phyloP scores from a whole-genome alignment of 2,113 vertebrate genomes.

The Sturnus vulgaris region DNA sequence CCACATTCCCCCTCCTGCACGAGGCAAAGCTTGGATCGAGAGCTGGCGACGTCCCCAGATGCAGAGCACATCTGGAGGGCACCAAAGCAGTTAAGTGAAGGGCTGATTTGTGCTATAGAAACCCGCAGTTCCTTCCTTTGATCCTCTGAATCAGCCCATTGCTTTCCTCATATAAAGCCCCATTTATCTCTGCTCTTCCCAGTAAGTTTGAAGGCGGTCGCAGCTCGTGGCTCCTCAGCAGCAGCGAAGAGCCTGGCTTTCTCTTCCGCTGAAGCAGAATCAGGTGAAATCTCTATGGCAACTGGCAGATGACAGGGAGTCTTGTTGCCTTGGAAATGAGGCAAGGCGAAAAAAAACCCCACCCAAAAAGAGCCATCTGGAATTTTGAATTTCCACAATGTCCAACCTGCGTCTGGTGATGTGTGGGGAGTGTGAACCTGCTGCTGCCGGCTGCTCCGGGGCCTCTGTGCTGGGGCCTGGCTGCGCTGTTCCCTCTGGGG shows the following conservation, averaged over 20 bases:
- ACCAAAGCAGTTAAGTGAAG: constrained; percentile 47
- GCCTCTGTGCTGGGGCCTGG: neutral
- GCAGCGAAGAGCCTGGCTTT: constrained; percentile 1
- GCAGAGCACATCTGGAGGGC: constrained; percentile 28
- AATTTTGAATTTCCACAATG: constrained; percentile 49
- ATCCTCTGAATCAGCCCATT: constrained; percentile 54
- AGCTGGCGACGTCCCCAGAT: neutral
- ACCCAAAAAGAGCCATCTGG: constrained; percentile 52
- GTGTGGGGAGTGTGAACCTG: neutral
- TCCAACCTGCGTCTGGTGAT: neutral
- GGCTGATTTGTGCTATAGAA: constrained; percentile 35
- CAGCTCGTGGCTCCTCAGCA: neutral
- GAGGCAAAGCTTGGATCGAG: neutral
- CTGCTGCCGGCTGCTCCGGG: neutral
- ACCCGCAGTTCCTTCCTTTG: constrained; percentile 35
- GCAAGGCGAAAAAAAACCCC: constrained; percentile 32
- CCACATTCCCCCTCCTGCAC: neutral
- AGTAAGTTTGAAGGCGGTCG: constrained; percentile 13
- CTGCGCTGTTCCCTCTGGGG: neutral
- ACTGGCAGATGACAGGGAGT: constrained; percentile 71
- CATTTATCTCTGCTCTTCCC: constrained; percentile 22
- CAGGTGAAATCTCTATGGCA: constrained; percentile 76
- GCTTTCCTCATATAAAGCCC: constrained; percentile 22
- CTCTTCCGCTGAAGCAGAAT: constrained; percentile 58
- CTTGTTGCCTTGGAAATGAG: constrained; percentile 73